Base-by-base conservation (phyloP, 2,888 invertebrate species). In the Chironomus tentans region DNA sequence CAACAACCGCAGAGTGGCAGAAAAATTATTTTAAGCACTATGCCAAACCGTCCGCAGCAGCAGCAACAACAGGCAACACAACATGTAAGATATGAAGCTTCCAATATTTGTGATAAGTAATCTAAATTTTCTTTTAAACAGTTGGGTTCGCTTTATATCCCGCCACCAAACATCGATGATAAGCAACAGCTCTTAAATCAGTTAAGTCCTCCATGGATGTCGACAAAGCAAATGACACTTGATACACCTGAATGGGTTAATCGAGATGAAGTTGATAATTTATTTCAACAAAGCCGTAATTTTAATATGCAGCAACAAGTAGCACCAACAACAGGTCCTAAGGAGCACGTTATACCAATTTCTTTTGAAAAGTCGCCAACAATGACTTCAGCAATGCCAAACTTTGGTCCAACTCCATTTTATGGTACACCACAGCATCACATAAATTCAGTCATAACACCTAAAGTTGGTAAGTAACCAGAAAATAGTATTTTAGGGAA, bases 81-180 rank as follows among this genome's bases (percentile, higher is more conserved):
- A 56, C n/a, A n/a, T 56, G 56, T 79, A 76, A 47, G 79, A 74
- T 77, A 10, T 38, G 4, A 38, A 10, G 10, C 28, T 10, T 38
- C 38, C 38, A 38, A 1, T 38, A 10, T 10, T 38, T 28, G 1
- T 28, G 28, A 4, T 1, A 28, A 28, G 2, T 50, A 50, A 50
- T n/a, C 1, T n/a, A n/a, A 50, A 50, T n/a, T 50, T 50, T 15
- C 5, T 50, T 50, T n/a, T 2, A n/a, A 3, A 50, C 56, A 84
- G 78, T 83, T 87, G 76, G 87, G 87, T 76, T 85, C 87, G 15
- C 82, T 87, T 61, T 87, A 87, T 78, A 87, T 87, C 77, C 87
- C 87, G 65, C 87, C 87, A 5, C 68, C 89, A 86, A 21, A 86
- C 86, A 85, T 83, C 86, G 78, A 86, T 86, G 7, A 78, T 86